phyloP scores from a whole-genome alignment of 2,888 invertebrate species.

The Drosophila anomalipes region DNA sequence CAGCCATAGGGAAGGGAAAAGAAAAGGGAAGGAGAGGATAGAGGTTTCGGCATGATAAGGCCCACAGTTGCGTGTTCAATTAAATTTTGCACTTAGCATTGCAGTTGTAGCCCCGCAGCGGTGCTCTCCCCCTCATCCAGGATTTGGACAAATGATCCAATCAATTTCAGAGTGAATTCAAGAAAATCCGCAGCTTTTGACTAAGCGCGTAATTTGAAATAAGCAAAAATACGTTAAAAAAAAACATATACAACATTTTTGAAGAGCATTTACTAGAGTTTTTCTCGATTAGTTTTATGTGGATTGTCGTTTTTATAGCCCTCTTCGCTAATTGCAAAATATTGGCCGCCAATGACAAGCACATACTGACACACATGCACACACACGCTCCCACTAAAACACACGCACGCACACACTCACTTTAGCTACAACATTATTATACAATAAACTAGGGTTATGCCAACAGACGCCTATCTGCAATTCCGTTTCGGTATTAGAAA shows the following conservation, averaged over 20 bases:
- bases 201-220: constrained; percentile 15
- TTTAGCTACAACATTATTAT: constrained; percentile 58
- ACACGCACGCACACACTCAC: not conserved
- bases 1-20: not conserved
- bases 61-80: constrained; percentile 64
- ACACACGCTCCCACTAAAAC: constrained; percentile 3
- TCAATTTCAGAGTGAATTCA: constrained; percentile 8
- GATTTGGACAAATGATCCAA: constrained; percentile 19
- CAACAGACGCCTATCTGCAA: constrained; percentile 55
- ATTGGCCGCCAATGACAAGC: constrained; percentile 54
- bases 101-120: constrained; percentile 39
- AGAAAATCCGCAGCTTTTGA: not conserved
- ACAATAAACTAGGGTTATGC: constrained; percentile 73
- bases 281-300: constrained; percentile 78
- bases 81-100: constrained; percentile 67
- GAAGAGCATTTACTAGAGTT: constrained; percentile 23
- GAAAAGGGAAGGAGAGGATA: not conserved
- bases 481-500: constrained; percentile 68
- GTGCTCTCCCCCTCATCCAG: not conserved
- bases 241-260: not conserved
- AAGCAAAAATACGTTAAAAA: not conserved
- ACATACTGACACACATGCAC: constrained; percentile 5
- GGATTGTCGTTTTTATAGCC: constrained; percentile 77
- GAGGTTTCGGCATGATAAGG: constrained; percentile 49
- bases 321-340: constrained; percentile 73